Base-by-base conservation (phyloP, 2,797 vertebrate species). In the Gymnocypris eckloni region DNA sequence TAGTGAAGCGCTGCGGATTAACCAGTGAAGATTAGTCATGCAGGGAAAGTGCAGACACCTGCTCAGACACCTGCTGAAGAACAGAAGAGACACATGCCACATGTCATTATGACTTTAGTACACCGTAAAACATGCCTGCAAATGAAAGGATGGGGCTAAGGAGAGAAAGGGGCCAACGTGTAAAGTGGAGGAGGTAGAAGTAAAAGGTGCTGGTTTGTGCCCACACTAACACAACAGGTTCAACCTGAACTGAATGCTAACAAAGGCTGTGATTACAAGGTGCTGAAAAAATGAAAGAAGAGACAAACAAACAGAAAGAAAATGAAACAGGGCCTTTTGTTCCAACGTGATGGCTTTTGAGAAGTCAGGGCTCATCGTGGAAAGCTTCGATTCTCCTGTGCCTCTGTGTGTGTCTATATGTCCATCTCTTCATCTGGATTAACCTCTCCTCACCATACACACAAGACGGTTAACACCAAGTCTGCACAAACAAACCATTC, bases 171-270 rank as follows among this genome's bases (percentile, higher is more conserved):
- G 91, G 89, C 83, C 48, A 82, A 85, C 80, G 87, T 81, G 89
- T 39, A 70, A 48, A 64, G 20, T 39, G 81, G 71, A 71, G 69
- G 73, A 85, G 85, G 87, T 73, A 84, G 37, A 73, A 66, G 50
- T 43, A 72, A 71, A 85, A 39, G 12, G 73, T 45, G 85, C 91
- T 90, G 76, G 73, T 86, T 92, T 90, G 37, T 71, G 66, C 83
- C 90, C 78, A 90, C 94, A 59, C 78, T 85, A 75, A 85, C 82
- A 25, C 88, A 95, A 95, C 95, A 90, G 94, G 95, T 95, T 88
- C 91, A 93, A 95, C 95, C 94, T 94, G 95, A 94, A 94, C 92
- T 88, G 82, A 93, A 93, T 92, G 92, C 94, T 92, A 95, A 94
- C 94, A 95, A 94, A 92, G 92, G 90, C 82, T 4, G 59, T 94